Percentiles rank a stretch among this genome's conserved stretches.
phyloP scores from a whole-genome alignment of 2,113 vertebrate genomes.

The Cyprinodon variegatus region DNA sequence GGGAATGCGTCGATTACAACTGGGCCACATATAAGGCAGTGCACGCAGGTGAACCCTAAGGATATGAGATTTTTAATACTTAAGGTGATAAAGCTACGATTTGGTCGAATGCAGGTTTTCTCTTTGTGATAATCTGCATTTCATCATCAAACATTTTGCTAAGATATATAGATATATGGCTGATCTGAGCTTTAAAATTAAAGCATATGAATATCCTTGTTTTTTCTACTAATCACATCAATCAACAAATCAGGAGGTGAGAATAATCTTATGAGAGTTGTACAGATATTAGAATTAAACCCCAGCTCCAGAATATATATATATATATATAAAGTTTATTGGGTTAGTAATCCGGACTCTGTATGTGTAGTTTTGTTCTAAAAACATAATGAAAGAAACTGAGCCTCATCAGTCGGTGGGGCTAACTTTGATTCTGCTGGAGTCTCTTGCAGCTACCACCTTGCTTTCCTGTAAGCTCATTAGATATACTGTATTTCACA shows the following conservation, averaged over 20 bases:
- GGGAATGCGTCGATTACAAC: constrained; percentile 72
- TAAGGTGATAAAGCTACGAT: constrained; percentile 23
- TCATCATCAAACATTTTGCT: constrained; percentile 34
- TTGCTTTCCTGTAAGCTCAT: too few relatives aligned
- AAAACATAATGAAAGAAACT: too few relatives aligned
- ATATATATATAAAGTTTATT: too few relatives aligned
- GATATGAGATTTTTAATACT: constrained; percentile 37
- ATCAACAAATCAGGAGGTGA: neutral
- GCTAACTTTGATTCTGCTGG: too few relatives aligned
- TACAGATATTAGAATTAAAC: neutral
- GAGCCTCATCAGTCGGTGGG: too few relatives aligned
- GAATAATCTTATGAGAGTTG: neutral
- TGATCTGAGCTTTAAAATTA: neutral
- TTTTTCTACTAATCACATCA: too few relatives aligned
- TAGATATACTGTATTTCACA: too few relatives aligned
- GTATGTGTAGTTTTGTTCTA: too few relatives aligned
- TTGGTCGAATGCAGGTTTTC: constrained; percentile 47
- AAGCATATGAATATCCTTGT: neutral
- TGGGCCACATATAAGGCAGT: constrained; percentile 53
- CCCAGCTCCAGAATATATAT: too few relatives aligned
- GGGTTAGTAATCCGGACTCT: too few relatives aligned
- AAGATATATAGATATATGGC: constrained; percentile 8
- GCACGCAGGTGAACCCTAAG: constrained; percentile 57
- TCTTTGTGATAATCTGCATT: constrained; percentile 38
- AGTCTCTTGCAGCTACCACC: too few relatives aligned